Conservation (phyloP, 2,113 vertebrate genomes). For the Capricornis sumatraensis region DNA sequence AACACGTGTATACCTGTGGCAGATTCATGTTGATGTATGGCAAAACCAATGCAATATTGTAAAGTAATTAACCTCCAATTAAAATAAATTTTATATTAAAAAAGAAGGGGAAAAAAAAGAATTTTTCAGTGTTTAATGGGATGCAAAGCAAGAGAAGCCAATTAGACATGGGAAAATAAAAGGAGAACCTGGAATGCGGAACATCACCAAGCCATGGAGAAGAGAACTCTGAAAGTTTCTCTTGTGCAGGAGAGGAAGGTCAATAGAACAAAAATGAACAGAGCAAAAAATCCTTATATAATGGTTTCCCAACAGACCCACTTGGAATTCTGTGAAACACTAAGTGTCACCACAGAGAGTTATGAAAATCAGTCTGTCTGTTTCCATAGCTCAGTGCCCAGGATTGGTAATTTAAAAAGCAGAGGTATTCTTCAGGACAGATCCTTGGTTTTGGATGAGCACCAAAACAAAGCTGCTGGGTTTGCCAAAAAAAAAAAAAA, state of each 20-base stretch:
- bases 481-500: background rate
- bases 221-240: background rate
- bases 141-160: background rate
- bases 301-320: background rate
- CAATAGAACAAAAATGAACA: background rate
- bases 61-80: too few relatives aligned
- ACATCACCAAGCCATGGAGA: background rate
- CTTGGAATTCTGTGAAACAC: background rate
- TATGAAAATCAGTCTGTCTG: background rate
- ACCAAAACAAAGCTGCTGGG: background rate
- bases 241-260: background rate
- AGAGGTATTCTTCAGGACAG: background rate
- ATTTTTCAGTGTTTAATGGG: background rate
- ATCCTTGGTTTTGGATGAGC: background rate
- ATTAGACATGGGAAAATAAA: background rate
- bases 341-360: background rate
- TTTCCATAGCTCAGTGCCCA: background rate
- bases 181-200: background rate
- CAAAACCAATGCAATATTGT: too few relatives aligned
- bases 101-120: too few relatives aligned
- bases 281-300: background rate
- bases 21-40: too few relatives aligned
- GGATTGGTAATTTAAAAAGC: background rate
- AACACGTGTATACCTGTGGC: too few relatives aligned
- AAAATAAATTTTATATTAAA: too few relatives aligned